Evolutionary conservation across 1,140 invertebrate species (phyloP), one percentile per base, ranked within the genome.

Genomic region (Globodera rostochiensis): DNA sequence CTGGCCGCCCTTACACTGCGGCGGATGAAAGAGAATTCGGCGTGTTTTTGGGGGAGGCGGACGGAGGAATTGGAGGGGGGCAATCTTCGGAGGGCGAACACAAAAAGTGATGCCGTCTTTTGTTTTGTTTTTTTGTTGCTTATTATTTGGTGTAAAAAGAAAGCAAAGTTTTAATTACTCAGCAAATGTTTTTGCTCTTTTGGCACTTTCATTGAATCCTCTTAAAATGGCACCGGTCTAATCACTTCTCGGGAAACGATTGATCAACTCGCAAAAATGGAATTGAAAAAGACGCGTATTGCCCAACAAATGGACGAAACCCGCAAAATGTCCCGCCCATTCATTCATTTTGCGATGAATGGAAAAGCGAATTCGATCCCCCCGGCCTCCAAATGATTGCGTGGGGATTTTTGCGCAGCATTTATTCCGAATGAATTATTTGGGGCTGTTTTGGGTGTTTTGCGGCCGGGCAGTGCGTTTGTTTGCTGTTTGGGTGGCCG

Each of bases 221-320:
- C 19, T 47, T 73, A 47, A 73, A 76, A n/a, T n/a, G 15, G 47
- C 15, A 53, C 36, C 19, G 47, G 6, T 19, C 25, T 36, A 36
- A 36, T 36, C 25, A 36, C 25, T 57, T 2, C 13, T 15, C 15
- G 67, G 45, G 70, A 13, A 76, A 53, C 6, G 11, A 64, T 36
- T 36, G 2, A 36, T 36, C 25, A 36, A 36, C 25, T 36, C 25
- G 25, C 25, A 36, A 36, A 36, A 36, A 36, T 36, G 25, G 25
- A 0, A 76, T 15, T 53, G 67, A 76, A 76, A 66, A 15, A 76
- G 46, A n/a, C 19, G 15, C 50, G 4, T 15, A 60, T 7, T 7
- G n/a, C 6, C 50, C n/a, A 21, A 77, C 6, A 77, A 77, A 77
- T 8, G 36, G 19, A 70, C 19, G 74, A 64, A 77, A 67, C 73